Evolutionary conservation across 2,113 vertebrate species (phyloP), one percentile per base, ranked within the genome.

Genomic region (Euleptes europaea): DNA sequence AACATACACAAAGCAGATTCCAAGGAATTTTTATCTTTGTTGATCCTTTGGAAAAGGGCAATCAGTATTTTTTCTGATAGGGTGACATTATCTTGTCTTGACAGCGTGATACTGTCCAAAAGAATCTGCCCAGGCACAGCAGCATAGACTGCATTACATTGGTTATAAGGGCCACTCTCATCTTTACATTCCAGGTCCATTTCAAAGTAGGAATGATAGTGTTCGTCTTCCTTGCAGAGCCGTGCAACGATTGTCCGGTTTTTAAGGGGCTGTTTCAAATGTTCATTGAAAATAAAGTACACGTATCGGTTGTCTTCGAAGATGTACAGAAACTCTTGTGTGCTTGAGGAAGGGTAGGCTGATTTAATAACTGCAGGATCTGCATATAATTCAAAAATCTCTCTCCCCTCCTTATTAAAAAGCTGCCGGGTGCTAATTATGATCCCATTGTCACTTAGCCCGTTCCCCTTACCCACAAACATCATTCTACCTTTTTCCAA

Each of bases 141-240:
- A 38, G 99, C 80, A 0, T 96, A 98, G 21, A 97, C 98, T 0
- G 98, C 97, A 87, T 98, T 96, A 38, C 95, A 97, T 89, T 98
- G 96, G 87, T 97, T 97, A 63, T 97, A 98, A 83, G 79, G 72
- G 33, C 88, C 91, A 0, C 90, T 70, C 6, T 87, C 93, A 83
- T 94, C 92, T 10, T 89, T 96, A 84, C 98, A 99, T 80, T 93
- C 96, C 83, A 99, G 95, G 93, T 98, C 97, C 95, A 99, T 97
- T 94, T 99, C 99, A 1, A 98, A 97, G 92, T 99, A 99, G n/a
- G 99, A 99, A 90, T 97, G 98, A 51, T 99, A 99, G 31, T 90
- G 92, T 21, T 92, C 90, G 86, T 99, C 98, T 0, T 95, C 67
- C 72, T 98, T 97, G 88, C 99, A 99, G 91, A 99, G 95, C 35